Evolutionary conservation across 2,797 vertebrate genomes (phyloP), one percentile per base, ranked within the genome.

Genomic region (Poliocrania exsul): DNA sequence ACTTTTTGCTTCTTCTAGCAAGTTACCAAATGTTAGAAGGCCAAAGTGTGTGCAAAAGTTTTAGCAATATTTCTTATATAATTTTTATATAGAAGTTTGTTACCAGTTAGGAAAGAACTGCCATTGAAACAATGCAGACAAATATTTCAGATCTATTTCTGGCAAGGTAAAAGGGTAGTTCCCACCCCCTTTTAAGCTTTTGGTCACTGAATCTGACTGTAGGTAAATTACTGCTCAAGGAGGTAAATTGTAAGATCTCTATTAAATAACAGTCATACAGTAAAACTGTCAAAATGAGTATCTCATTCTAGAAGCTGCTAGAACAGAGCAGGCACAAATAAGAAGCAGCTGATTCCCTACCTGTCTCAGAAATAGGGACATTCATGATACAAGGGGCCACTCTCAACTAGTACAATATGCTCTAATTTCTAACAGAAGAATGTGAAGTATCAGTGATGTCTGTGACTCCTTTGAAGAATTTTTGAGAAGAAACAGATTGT

Each of bases 401-500:
- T 70, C 20, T 69, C 49, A 88, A 46, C 58, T 69, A 79, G 47
- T 57, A 77, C 80, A 94, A 86, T 58, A 57, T 35, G 12, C 17
- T 85, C 23, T 78, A 44, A 86, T 85, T 94, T 88, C 56, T 58
- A 15, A 60, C 23, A 81, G 64, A 90, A 91, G 31, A 85, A 91
- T 53, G n/a, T 64, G 29, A 87, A 79, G 35, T 71, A 80, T 57
- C 81, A 61, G 6, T 80, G 81, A 88, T 77, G 70, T 28, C 58
- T 81, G 23, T 38, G 49, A 79, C 15, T 50, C 49, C 56, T 88
- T 61, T 94, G 90, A 84, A 92, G 64, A 81, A n/a, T 54, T 93
- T 88, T 67, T 91, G 82, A 89, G 74, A 95, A 77, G 64, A 93
- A 93, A 94, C 77, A 93, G 91, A 87, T 46, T 85, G 49, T 67